phyloP scores from a whole-genome alignment of 2,888 invertebrate genomes.

The Microctonus hyperodae region DNA sequence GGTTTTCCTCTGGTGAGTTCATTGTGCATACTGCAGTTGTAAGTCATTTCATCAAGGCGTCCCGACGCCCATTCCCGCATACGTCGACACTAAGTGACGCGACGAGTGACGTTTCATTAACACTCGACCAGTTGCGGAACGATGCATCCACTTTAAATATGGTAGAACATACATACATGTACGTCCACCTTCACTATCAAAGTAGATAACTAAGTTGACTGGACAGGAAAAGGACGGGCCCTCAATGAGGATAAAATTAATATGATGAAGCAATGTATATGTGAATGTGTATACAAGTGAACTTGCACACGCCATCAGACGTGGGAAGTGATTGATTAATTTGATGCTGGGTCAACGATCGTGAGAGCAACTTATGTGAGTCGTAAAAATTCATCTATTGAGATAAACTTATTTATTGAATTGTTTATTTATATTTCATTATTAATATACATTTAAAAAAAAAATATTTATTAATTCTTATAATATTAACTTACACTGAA shows the following conservation, averaged over 20 bases:
- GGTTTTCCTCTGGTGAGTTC: too few relatives aligned
- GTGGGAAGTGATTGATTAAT: slow-evolving; percentile 25
- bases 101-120: slow-evolving; percentile 56
- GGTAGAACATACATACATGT: slow-evolving; percentile 18
- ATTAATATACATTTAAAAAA: too few relatives aligned
- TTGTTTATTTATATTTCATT: neutral
- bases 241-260: slow-evolving; percentile 29
- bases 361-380: slow-evolving; percentile 7
- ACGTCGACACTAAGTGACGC: slow-evolving; percentile 49
- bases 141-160: slow-evolving; percentile 11
- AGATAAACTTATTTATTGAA: neutral
- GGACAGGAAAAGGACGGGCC: slow-evolving; percentile 33
- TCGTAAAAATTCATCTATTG: neutral
- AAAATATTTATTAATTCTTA: too few relatives aligned
- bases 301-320: slow-evolving; percentile 34
- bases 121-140: slow-evolving; percentile 37
- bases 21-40: slow-evolving; percentile 35
- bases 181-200: slow-evolving; percentile 12
- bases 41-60: slow-evolving; percentile 20
- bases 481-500: too few relatives aligned
- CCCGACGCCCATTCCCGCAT: slow-evolving; percentile 39
- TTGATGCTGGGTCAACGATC: slow-evolving; percentile 14
- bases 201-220: slow-evolving; percentile 22
- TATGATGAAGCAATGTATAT: neutral
- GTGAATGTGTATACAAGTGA: slow-evolving; percentile 22